Conservation (phyloP, 2,888 invertebrate genomes). For the Catocala nupta region DNA sequence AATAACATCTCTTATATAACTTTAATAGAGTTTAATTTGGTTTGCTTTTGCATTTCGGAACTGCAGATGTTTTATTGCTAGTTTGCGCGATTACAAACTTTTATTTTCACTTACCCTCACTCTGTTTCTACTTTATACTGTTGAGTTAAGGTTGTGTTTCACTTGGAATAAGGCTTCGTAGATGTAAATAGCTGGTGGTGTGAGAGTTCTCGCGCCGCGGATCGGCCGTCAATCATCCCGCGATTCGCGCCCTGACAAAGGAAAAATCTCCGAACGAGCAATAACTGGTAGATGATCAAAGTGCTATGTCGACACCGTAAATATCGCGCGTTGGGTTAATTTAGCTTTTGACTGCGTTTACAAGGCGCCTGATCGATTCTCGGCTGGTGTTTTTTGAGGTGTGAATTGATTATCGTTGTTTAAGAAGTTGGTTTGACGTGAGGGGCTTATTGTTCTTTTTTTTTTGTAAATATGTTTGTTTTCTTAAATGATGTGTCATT, state of each 20-base stretch:
- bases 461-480: background rate
- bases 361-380: constrained; percentile 57
- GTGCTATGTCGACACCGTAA: constrained; percentile 72
- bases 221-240: constrained; percentile 83
- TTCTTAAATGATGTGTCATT: background rate
- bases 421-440: constrained; percentile 36
- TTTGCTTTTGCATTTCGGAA: constrained; percentile 20
- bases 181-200: constrained; percentile 29
- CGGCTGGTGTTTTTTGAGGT: constrained; percentile 49
- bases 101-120: constrained; percentile 14
- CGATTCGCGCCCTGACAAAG: constrained; percentile 81
- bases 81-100: constrained; percentile 39
- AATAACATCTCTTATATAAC: background rate
- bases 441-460: constrained; percentile 5
- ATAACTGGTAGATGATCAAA: constrained; percentile 81
- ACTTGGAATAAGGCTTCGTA: constrained; percentile 7
- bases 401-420: constrained; percentile 38
- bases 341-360: constrained; percentile 69
- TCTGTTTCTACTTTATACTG: background rate
- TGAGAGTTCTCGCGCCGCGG: constrained; percentile 76
- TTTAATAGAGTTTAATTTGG: constrained; percentile 47
- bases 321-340: constrained; percentile 80
- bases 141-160: constrained; percentile 10
- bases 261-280: constrained; percentile 81
- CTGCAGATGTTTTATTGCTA: constrained; percentile 33